phyloP scores from a whole-genome alignment of 1,140 invertebrate species.

The Drosophila ogumai region DNA sequence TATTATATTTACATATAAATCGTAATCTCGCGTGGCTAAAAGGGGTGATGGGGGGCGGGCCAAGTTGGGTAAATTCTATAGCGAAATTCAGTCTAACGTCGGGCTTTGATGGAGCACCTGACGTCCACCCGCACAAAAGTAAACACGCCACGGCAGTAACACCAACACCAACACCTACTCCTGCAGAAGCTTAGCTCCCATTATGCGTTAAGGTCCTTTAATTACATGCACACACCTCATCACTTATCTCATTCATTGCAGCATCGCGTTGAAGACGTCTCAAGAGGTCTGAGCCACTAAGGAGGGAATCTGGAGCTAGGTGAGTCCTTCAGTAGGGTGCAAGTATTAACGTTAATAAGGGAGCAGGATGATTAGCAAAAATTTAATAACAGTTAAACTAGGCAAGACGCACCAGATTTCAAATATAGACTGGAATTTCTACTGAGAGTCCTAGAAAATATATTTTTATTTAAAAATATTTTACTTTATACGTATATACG shows the following conservation, averaged over 20 bases:
- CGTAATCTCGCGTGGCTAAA: slow-evolving; percentile 21
- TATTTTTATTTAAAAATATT: background rate
- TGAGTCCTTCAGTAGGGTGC: slow-evolving; percentile 6
- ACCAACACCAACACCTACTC: slow-evolving; percentile 6
- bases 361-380: background rate
- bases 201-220: slow-evolving; percentile 57
- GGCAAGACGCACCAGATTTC: background rate
- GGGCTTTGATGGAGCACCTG: slow-evolving; percentile 25
- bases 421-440: background rate
- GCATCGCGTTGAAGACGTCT: slow-evolving; percentile 28
- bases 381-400: background rate
- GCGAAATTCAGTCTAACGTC: slow-evolving; percentile 2
- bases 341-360: background rate
- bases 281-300: slow-evolving; percentile 2
- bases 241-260: slow-evolving; percentile 65
- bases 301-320: slow-evolving; percentile 13
- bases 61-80: slow-evolving; percentile 11
- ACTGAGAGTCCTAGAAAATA: background rate
- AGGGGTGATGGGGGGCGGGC: background rate
- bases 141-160: background rate
- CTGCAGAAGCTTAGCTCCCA: slow-evolving; percentile 30
- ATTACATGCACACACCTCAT: slow-evolving; percentile 51
- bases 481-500: background rate
- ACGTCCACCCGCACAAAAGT: background rate
- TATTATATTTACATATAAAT: slow-evolving; percentile 70